Base-by-base conservation (phyloP, 2,888 invertebrate species). In the Leistus spinibarbis region DNA sequence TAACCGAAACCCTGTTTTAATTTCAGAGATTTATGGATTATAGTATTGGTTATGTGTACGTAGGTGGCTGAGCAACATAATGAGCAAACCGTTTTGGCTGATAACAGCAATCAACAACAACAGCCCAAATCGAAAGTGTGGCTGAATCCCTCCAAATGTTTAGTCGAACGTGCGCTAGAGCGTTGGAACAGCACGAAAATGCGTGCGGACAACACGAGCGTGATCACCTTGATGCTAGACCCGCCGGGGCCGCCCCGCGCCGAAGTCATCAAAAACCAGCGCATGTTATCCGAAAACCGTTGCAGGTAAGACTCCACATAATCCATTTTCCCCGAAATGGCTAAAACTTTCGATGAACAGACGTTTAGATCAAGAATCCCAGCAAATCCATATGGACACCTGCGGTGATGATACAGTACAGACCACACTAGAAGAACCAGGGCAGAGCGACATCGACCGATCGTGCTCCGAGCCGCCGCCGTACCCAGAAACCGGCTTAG, bases 161-260 rank as follows among this genome's bases (percentile, higher is more conserved):
- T 99, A 74, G 97, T 96, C 0, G 95, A 91, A 84, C 90, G 88
- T 82, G 97, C 94, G 66, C 88, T 94, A 67, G 93, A 94, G 78
- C 88, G 90, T 73, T 99, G 98, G 98, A 90, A 91, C 19, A 89
- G 89, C 65, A 93, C 95, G 4, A 90, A 93, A 82, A 91, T 97
- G 89, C 90, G 98, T 54, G 98, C 99, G 0, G 99, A 99, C 85
- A 99, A 99, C 85, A 97, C 98, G 0, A 97, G 96, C 13, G 97
- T 96, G 63, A 95, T 99, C 19, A 94, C 95, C 0, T 88, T 98
- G 19, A 94, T 98, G 91, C 87, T 97, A 77, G 96, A 97, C 86
- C 96, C 96, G 62, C 93, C 95, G 0, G 95, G 69, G 0, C 95
- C 92, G 5, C 93, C 94, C 13, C 88, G 91, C 65, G 90, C 89